Evolutionary conservation across 2,797 vertebrate genomes (phyloP).

Genomic region (Galaxias olidus): DNA sequence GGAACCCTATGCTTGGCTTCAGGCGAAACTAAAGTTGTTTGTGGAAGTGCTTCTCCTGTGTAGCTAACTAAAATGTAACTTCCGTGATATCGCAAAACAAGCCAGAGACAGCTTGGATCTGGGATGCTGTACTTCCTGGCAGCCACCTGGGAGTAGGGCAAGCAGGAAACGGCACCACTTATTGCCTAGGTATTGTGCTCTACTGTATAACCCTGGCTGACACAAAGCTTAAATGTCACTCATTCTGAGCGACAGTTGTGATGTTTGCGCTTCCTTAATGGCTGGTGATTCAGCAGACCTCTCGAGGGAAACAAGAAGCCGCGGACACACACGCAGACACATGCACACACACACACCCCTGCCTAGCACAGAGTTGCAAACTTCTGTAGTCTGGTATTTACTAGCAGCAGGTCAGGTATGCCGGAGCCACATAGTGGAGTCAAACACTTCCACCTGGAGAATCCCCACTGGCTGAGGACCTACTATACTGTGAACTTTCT

Average conservation of each 20-base stretch:
- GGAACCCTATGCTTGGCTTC: no score
- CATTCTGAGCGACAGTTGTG: constrained; percentile 62
- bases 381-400: constrained; percentile 45
- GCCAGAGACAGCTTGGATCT: neutral
- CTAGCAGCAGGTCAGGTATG: constrained; percentile 36
- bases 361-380: constrained; percentile 56
- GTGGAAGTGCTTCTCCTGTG: no score
- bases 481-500: no score
- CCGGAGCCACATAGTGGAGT: constrained; percentile 5
- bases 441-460: constrained; percentile 6
- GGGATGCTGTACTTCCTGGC: constrained; percentile 1
- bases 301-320: constrained; percentile 28
- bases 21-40: no score
- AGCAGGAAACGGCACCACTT: constrained; percentile 20
- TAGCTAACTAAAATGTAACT: no score
- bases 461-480: neutral
- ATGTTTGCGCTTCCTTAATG: constrained; percentile 58
- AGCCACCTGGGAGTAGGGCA: neutral
- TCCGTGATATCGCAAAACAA: no score
- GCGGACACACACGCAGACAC: constrained; percentile 8
- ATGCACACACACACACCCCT: constrained; percentile 18
- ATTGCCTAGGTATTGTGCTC: constrained; percentile 34
- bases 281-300: constrained; percentile 56
- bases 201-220: constrained; percentile 18
- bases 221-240: constrained; percentile 53